Conservation (phyloP, 2,113 vertebrate species). For the Nannospalax galili region DNA sequence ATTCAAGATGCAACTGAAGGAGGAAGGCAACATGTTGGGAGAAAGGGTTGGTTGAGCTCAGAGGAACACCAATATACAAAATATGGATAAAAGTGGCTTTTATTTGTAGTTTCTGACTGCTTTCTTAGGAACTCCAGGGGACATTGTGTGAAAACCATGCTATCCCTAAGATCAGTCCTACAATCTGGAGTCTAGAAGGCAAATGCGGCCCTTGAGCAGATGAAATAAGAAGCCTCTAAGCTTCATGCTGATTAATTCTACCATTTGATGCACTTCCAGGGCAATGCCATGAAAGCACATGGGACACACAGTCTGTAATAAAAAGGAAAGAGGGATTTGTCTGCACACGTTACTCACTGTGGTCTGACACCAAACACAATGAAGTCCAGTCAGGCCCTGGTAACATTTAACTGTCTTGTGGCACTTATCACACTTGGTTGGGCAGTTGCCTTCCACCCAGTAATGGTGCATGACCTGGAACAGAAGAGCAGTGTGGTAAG, state of each 20-base stretch:
- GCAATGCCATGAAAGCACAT: accelerated
- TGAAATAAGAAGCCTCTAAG: background rate
- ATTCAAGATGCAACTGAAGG: background rate
- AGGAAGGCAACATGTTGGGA: background rate
- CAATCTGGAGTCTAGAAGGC: background rate
- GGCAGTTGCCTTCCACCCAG: slow-evolving; percentile 97
- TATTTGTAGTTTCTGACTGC: background rate
- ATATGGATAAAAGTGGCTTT: background rate
- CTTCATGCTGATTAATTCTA: background rate
- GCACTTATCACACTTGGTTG: slow-evolving; percentile 96
- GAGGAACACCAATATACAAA: background rate
- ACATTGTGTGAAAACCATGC: background rate
- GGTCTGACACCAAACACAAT: slow-evolving; percentile 98
- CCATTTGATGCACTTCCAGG: background rate
- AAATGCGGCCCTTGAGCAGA: background rate
- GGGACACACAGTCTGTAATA: too few relatives aligned
- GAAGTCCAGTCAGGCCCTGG: slow-evolving; percentile 96
- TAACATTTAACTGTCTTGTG: slow-evolving; percentile 98
- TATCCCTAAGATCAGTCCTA: background rate
- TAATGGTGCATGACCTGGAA: slow-evolving; percentile 96
- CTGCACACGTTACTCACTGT: slow-evolving; percentile 88
- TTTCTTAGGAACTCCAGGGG: accelerated
- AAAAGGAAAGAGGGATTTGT: background rate
- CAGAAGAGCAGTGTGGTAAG: slow-evolving; percentile 52
- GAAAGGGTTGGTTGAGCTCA: background rate